Percentiles rank a stretch among this genome's conserved stretches.
Evolutionary conservation across 2,888 invertebrate species (phyloP).

Genomic region (Halictus quadricinctus): DNA sequence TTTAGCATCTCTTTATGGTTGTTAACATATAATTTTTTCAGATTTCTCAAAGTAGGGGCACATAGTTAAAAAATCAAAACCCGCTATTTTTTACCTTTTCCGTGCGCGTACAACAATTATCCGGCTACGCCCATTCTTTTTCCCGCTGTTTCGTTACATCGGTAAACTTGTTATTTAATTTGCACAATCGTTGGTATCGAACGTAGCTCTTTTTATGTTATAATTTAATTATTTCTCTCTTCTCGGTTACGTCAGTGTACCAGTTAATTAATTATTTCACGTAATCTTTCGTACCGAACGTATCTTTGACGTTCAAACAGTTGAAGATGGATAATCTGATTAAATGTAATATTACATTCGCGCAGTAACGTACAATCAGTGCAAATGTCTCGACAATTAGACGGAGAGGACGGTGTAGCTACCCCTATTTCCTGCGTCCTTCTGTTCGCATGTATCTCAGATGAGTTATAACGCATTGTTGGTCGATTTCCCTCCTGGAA

Average conservation of each 20-base stretch:
- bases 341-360: background rate
- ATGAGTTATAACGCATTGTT: conserved; percentile 4
- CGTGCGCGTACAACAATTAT: too few relatives aligned
- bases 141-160: background rate
- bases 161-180: background rate
- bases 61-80: too few relatives aligned
- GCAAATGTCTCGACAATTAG: background rate
- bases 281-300: background rate
- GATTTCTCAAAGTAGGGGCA: too few relatives aligned
- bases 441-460: background rate
- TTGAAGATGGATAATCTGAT: background rate
- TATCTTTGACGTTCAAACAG: background rate
- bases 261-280: background rate
- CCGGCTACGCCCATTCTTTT: too few relatives aligned
- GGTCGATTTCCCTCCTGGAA: background rate
- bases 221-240: background rate
- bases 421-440: background rate
- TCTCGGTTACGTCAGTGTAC: background rate
- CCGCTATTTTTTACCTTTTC: too few relatives aligned
- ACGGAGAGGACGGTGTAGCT: background rate
- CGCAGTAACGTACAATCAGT: background rate
- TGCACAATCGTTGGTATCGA: background rate
- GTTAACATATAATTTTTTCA: too few relatives aligned
- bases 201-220: background rate
- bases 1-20: too few relatives aligned